Conservation (phyloP, 1,140 invertebrate species). For the Zaprionus ornatus region DNA sequence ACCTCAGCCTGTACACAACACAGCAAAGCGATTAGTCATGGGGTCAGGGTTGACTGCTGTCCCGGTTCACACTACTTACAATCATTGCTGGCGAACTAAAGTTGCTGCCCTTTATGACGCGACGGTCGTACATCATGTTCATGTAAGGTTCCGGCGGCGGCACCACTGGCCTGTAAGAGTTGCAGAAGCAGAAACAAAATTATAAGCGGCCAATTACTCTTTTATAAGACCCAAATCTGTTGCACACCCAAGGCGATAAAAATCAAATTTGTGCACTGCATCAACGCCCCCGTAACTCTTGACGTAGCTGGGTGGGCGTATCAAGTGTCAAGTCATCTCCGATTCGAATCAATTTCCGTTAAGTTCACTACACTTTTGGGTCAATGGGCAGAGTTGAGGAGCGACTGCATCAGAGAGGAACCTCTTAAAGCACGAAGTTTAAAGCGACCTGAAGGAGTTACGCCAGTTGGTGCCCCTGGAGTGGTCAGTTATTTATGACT, state of each 20-base stretch:
- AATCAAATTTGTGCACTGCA: constrained; percentile 70
- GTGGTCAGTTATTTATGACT: constrained; percentile 72
- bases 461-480: constrained; percentile 22
- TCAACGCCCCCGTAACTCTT: constrained; percentile 28
- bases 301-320: constrained; percentile 21
- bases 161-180: constrained; percentile 62
- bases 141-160: constrained; percentile 85
- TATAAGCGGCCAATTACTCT: constrained; percentile 53
- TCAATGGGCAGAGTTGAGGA: constrained; percentile 36
- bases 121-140: constrained; percentile 94
- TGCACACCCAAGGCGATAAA: constrained; percentile 69
- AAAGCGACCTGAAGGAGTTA: constrained; percentile 12
- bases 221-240: constrained; percentile 60
- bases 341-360: constrained; percentile 75
- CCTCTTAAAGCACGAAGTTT: constrained; percentile 43
- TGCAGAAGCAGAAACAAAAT: constrained; percentile 13
- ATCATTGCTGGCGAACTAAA: constrained; percentile 83
- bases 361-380: constrained; percentile 81
- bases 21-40: constrained; percentile 47
- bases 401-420: not conserved
- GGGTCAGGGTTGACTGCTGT: constrained; percentile 56
- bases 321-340: constrained; percentile 73
- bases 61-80: constrained; percentile 44
- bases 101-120: constrained; percentile 92
- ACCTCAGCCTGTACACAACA: constrained; percentile 57